Percentiles rank a stretch among this genome's conserved stretches.
phyloP scores from a whole-genome alignment of 2,888 invertebrate genomes.

The Drosophila engyochracea region DNA sequence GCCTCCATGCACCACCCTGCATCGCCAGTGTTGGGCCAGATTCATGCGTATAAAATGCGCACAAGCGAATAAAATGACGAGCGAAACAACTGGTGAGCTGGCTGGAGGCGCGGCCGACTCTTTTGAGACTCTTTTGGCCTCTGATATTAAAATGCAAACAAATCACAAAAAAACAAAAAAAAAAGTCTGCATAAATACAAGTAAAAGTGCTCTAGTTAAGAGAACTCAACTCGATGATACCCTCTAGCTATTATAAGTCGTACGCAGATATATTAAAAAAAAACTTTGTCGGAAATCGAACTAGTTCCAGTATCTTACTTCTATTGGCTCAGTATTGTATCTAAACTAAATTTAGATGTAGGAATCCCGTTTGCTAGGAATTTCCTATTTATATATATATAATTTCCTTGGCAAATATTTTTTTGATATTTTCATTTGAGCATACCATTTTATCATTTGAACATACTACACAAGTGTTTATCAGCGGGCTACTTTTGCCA shows the following conservation, averaged over 20 bases:
- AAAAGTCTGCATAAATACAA: background rate
- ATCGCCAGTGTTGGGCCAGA: slow-evolving; percentile 33
- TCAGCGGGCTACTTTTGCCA: background rate
- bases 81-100: slow-evolving; percentile 18
- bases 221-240: background rate
- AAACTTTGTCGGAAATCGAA: background rate
- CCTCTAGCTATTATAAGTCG: background rate
- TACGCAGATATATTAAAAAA: background rate
- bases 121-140: slow-evolving; percentile 47
- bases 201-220: background rate
- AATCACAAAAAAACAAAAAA: slow-evolving; percentile 19
- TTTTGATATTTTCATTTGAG: background rate
- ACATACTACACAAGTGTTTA: background rate
- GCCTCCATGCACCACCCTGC: slow-evolving; percentile 32
- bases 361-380: background rate
- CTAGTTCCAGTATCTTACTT: background rate
- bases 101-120: slow-evolving; percentile 44
- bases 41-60: slow-evolving; percentile 68
- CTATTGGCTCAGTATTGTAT: background rate
- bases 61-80: slow-evolving; percentile 56
- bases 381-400: background rate
- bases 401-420: background rate
- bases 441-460: background rate
- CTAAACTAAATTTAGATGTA: background rate
- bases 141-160: slow-evolving; percentile 50